Conservation (phyloP, 2,797 vertebrate genomes). For the Urophycis tenuis region DNA sequence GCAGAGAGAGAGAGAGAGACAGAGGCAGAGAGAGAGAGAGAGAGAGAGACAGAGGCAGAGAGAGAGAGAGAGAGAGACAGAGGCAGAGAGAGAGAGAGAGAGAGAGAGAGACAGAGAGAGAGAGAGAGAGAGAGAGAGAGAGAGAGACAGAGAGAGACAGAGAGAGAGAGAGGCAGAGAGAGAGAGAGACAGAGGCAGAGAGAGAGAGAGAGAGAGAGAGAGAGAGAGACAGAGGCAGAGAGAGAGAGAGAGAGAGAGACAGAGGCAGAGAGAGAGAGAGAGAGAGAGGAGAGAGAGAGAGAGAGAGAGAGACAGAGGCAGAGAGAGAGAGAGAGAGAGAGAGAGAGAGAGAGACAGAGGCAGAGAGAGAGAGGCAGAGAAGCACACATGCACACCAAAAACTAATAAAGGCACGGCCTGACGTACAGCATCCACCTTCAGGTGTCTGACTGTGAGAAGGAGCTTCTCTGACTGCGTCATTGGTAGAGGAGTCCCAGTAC, state of each 20-base stretch:
- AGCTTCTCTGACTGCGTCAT: neutral
- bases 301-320: neutral
- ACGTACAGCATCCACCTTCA: neutral
- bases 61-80: too few relatives aligned
- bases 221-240: too few relatives aligned
- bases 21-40: too few relatives aligned
- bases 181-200: too few relatives aligned
- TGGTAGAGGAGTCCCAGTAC: neutral
- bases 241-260: too few relatives aligned
- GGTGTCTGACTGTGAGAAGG: neutral
- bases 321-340: neutral
- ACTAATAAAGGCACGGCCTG: neutral
- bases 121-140: neutral
- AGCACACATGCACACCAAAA: conserved; percentile 6
- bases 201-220: too few relatives aligned
- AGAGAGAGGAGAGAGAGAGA: neutral
- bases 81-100: too few relatives aligned
- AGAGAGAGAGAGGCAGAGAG: too few relatives aligned
- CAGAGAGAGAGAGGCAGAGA: neutral
- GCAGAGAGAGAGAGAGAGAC: too few relatives aligned
- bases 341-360: neutral
- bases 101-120: neutral
- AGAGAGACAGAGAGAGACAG: too few relatives aligned
- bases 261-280: neutral
- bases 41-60: too few relatives aligned